A percentile compares a stretch with the other conserved stretches of the same genome.
phyloP scores from a whole-genome alignment of 2,888 invertebrate genomes.

The Notodonta ziczac region DNA sequence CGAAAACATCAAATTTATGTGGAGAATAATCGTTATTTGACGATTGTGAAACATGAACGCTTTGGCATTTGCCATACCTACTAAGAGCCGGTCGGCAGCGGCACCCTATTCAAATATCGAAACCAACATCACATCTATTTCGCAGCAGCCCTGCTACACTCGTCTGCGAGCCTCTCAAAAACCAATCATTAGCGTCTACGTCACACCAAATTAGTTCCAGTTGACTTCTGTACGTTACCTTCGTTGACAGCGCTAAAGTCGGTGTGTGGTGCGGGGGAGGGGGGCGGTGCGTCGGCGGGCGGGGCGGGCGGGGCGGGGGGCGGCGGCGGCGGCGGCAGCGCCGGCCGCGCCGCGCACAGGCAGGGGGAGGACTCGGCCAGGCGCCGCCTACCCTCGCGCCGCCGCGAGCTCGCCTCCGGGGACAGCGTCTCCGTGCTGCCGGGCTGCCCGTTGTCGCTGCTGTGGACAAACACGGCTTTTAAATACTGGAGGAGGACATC shows the following conservation, averaged over 20 bases:
- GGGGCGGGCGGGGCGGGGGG: conserved; percentile 38
- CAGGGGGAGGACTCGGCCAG: conserved; percentile 74
- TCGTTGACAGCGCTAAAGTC: conserved; percentile 83
- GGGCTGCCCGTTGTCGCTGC: conserved; percentile 74
- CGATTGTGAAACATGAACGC: too few relatives aligned
- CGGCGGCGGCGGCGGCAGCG: conserved; percentile 67
- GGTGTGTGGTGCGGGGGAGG: conserved; percentile 39
- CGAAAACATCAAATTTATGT: too few relatives aligned
- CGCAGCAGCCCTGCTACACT: not conserved
- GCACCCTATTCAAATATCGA: not conserved
- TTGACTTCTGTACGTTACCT: conserved; percentile 75
- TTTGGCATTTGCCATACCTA: too few relatives aligned
- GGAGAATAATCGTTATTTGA: too few relatives aligned
- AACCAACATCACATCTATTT: not conserved
- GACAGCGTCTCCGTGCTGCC: conserved; percentile 68
- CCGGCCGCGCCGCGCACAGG: conserved; percentile 65
- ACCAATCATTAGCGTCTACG: not conserved
- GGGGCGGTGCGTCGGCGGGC: conserved; percentile 45
- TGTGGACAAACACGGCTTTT: conserved; percentile 42
- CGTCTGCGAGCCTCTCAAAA: not conserved
- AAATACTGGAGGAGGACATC: conserved; percentile 2
- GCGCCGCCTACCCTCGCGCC: conserved; percentile 57
- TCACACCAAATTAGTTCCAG: conserved; percentile 40
- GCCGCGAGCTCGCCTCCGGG: conserved; percentile 42
- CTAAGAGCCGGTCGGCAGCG: too few relatives aligned